A percentile compares a stretch with the other conserved stretches of the same genome.
Evolutionary conservation across 2,888 invertebrate genomes (phyloP).

Genomic region (Drosophila bunnanda): DNA sequence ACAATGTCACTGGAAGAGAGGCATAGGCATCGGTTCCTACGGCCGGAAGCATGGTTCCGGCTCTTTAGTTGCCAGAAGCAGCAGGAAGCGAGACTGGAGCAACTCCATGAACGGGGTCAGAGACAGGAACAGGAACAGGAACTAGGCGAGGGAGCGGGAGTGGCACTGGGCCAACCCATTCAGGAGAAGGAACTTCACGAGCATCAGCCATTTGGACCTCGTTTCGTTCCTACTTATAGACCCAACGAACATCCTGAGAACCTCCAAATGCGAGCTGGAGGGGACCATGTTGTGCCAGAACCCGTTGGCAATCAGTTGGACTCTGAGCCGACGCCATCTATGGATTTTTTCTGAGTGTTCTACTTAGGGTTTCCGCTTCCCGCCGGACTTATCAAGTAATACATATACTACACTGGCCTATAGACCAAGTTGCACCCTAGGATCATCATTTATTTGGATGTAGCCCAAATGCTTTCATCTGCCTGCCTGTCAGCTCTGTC

Average conservation of each 20-base stretch:
- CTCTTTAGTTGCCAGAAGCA: conserved; percentile 16
- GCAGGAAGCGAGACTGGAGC: neutral
- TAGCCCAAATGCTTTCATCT: neutral
- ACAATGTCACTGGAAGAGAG: neutral
- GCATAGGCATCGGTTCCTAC: neutral
- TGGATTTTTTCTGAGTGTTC: neutral
- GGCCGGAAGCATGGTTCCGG: conserved; percentile 16
- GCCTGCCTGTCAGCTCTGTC: neutral
- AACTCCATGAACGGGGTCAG: neutral
- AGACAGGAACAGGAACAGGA: neutral
- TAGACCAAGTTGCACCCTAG: neutral
- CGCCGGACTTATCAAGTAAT: conserved; percentile 31
- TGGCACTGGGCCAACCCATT: neutral
- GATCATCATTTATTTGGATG: neutral
- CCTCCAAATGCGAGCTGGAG: neutral
- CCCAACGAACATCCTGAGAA: neutral
- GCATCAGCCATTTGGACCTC: neutral
- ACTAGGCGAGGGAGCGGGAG: neutral
- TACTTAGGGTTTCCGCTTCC: conserved; percentile 29
- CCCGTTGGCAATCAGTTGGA: neutral
- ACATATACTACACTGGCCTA: too few species aligned
- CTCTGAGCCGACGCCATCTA: neutral
- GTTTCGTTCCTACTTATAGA: neutral
- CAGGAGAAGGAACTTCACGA: neutral
- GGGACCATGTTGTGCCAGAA: conserved; percentile 1